phyloP scores from a whole-genome alignment of 2,888 invertebrate genomes.

The Caenorhabditis angaria region DNA sequence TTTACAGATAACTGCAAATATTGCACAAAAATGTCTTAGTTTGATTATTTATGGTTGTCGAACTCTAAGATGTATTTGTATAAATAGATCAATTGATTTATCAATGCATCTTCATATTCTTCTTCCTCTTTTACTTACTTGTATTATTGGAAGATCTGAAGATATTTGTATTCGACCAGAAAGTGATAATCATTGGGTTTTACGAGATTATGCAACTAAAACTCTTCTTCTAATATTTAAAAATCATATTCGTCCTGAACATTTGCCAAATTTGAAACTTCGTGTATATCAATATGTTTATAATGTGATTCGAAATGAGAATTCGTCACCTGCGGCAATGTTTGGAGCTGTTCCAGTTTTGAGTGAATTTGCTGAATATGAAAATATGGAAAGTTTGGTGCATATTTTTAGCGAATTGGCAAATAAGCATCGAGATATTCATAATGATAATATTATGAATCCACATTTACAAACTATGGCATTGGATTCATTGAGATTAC shows the following conservation, averaged over 20 bases:
- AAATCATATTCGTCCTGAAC: slow-evolving; percentile 20
- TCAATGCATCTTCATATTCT: slow-evolving; percentile 53
- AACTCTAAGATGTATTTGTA: slow-evolving; percentile 38
- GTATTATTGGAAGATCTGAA: slow-evolving; percentile 33
- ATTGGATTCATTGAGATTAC: slow-evolving; percentile 13
- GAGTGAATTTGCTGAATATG: slow-evolving; percentile 19
- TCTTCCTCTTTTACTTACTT: slow-evolving; percentile 52
- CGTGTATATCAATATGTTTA: slow-evolving; percentile 19
- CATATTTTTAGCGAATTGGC: slow-evolving; percentile 14
- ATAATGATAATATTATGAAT: not conserved
- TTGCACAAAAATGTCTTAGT: slow-evolving; percentile 49
- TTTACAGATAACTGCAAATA: slow-evolving; percentile 35
- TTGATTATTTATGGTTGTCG: slow-evolving; percentile 55
- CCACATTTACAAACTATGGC: not conserved
- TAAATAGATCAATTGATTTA: slow-evolving; percentile 46
- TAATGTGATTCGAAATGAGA: slow-evolving; percentile 18
- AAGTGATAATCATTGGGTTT: slow-evolving; percentile 56
- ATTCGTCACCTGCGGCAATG: slow-evolving; percentile 31
- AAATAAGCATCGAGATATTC: slow-evolving; percentile 7
- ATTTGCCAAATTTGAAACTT: slow-evolving; percentile 6
- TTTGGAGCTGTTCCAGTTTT: slow-evolving; percentile 35
- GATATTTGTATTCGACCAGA: slow-evolving; percentile 48
- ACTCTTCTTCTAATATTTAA: slow-evolving; percentile 27
- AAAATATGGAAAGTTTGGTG: slow-evolving; percentile 11
- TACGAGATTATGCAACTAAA: slow-evolving; percentile 52